Evolutionary conservation across 2,888 invertebrate species (phyloP).

Genomic region (Cataglyphis altisquamis): DNA sequence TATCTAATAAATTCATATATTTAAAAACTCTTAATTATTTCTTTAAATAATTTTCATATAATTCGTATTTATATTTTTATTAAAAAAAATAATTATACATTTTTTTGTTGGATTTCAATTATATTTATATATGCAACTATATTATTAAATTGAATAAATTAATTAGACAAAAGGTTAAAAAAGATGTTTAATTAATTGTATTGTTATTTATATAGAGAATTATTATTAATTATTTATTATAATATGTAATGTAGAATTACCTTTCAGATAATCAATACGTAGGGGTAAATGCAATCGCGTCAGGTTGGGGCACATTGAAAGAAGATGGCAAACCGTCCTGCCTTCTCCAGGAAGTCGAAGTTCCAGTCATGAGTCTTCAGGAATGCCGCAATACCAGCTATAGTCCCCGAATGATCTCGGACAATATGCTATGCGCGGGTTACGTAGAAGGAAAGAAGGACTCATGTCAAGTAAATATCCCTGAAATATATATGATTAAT

Average conservation of each 20-base stretch:
- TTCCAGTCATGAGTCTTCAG: conserved; percentile 88
- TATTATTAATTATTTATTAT: conserved; percentile 9
- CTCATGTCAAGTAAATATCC: conserved; percentile 92
- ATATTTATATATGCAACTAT: not conserved
- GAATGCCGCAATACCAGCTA: conserved; percentile 90
- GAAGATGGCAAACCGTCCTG: conserved; percentile 96
- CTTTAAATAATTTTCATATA: not conserved
- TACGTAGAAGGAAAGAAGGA: conserved; percentile 92
- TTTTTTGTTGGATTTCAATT: too few species aligned
- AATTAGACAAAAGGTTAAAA: not conserved
- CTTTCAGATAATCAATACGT: conserved; percentile 90
- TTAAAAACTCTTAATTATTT: not conserved
- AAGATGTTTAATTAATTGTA: conserved; percentile 4
- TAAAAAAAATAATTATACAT: not conserved
- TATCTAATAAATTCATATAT: not conserved
- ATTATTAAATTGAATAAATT: conserved; percentile 11
- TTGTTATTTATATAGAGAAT: not conserved
- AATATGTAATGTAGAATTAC: not conserved
- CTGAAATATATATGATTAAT: not conserved
- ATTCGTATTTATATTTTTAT: not conserved
- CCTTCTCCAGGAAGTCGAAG: conserved; percentile 93
- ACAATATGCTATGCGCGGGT: conserved; percentile 96
- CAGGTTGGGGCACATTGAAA: conserved; percentile 95
- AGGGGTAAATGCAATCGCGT: conserved; percentile 91
- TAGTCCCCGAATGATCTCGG: conserved; percentile 93